Evolutionary conservation across 2,113 vertebrate species (phyloP).

Genomic region (Aptenodytes patagonicus): DNA sequence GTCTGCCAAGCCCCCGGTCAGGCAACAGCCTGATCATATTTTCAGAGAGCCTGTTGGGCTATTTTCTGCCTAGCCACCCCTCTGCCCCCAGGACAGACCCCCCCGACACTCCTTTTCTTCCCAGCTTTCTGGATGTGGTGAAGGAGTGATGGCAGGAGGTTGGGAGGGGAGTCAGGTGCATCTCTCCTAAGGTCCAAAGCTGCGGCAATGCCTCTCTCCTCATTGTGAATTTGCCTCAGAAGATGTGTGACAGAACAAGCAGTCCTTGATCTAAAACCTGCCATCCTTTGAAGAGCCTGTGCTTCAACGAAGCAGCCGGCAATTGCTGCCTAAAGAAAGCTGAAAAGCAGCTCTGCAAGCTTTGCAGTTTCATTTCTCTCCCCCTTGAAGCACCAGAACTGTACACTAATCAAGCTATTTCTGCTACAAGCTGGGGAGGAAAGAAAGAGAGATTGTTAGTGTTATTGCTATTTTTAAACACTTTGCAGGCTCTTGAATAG

Average conservation of each 20-base stretch:
- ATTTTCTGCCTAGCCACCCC: neutral
- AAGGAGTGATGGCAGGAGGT: neutral
- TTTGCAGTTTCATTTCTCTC: constrained; percentile 47
- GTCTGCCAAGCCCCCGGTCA: neutral
- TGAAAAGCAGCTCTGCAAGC: constrained; percentile 50
- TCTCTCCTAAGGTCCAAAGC: neutral
- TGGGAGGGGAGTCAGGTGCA: neutral
- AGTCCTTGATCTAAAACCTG: constrained; percentile 42
- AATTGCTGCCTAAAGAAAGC: constrained; percentile 49
- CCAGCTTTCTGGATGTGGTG: neutral
- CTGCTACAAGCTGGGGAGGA: constrained; percentile 47
- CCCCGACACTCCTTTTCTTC: neutral
- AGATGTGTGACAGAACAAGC: neutral
- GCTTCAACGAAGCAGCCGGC: neutral
- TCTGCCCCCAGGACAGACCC: neutral
- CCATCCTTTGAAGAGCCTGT: constrained; percentile 49
- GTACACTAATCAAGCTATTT: constrained; percentile 69
- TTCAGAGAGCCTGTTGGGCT: neutral
- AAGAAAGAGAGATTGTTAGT: constrained; percentile 64
- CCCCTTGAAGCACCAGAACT: constrained; percentile 50
- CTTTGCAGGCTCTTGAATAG: constrained; percentile 55
- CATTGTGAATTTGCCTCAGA: neutral
- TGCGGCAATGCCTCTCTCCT: neutral
- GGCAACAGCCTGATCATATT: neutral
- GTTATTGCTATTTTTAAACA: constrained; percentile 70